Conservation (phyloP, 2,797 vertebrate species). For the Propithecus deckenii region DNA sequence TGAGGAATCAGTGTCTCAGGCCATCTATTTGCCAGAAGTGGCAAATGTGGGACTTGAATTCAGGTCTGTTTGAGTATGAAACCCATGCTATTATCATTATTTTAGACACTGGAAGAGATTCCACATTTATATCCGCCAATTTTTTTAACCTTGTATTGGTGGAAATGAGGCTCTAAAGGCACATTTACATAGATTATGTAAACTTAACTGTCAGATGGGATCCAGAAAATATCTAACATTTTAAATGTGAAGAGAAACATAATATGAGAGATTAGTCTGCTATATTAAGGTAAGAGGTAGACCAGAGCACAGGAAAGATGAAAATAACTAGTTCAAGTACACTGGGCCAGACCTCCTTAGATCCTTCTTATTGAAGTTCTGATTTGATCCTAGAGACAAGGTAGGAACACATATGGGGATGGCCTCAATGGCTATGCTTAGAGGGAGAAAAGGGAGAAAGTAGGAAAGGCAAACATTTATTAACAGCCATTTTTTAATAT, state of each 20-base stretch:
- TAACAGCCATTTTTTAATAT: background rate
- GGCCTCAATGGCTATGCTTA: background rate
- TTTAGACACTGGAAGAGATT: background rate
- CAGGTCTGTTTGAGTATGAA: background rate
- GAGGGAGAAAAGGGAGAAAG: background rate
- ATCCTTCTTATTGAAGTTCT: background rate
- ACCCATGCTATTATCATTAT: background rate
- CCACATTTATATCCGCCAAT: background rate
- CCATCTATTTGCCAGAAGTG: background rate
- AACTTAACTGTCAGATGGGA: background rate
- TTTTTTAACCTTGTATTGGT: background rate
- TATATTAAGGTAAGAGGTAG: background rate
- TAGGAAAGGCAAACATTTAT: background rate
- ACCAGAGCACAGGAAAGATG: background rate
- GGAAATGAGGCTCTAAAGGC: background rate
- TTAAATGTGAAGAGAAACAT: background rate
- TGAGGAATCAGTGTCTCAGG: background rate
- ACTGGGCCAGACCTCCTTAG: background rate
- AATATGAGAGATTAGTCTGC: background rate
- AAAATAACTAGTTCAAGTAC: background rate
- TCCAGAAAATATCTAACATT: background rate
- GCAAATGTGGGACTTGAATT: background rate
- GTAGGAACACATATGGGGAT: background rate
- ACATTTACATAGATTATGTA: background rate
- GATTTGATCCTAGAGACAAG: background rate